Base-by-base conservation (phyloP, 2,113 vertebrate genomes). In the Pseudois nayaur region DNA sequence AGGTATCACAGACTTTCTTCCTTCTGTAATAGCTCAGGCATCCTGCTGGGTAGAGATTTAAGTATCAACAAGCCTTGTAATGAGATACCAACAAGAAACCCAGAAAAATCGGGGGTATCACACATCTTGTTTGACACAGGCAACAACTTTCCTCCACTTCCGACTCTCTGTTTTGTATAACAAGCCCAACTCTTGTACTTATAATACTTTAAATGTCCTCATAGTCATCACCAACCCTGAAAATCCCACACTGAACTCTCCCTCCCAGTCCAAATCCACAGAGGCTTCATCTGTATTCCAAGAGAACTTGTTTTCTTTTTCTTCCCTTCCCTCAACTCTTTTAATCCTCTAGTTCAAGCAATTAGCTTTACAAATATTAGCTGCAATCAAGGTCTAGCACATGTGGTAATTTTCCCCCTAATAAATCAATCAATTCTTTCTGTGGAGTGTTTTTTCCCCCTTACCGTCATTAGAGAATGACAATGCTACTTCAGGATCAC, bases 291-390 rank as follows among this genome's bases (percentile, higher is more conserved):
- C 93, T 93, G 96, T 95, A 95, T 98, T 97, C 95, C 50, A 78
- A 40, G 57, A 89, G 88, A 97, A 97, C 71, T 94, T 92, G 87
- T 92, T 97, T 97, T 97, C 91, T 91, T 94, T 95, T 45, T 76
- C 92, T 94, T 90, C 57, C 91, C 52, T 96, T 94, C 67, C 84
- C 52, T 95, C 96, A 95, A 95, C 92, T 82, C 92, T 90, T 97
- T 96, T 94, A 97, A 97, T 97, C 91, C 88, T 98, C 95, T 76
- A 76, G 95, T 98, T 98, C 94, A 97, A 97, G 97, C 98, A 98
- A 98, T 98, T 98, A 98, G 95, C 97, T 97, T 94, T 97, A 97
- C 97, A 97, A 97, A 98, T 98, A 97, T 98, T 97, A 98, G 97
- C 97, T 98, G 97, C 98, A 97, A 98, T 98, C 97, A 98, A 98